phyloP scores from a whole-genome alignment of 2,113 vertebrate species.

The Zosterops japonicus region DNA sequence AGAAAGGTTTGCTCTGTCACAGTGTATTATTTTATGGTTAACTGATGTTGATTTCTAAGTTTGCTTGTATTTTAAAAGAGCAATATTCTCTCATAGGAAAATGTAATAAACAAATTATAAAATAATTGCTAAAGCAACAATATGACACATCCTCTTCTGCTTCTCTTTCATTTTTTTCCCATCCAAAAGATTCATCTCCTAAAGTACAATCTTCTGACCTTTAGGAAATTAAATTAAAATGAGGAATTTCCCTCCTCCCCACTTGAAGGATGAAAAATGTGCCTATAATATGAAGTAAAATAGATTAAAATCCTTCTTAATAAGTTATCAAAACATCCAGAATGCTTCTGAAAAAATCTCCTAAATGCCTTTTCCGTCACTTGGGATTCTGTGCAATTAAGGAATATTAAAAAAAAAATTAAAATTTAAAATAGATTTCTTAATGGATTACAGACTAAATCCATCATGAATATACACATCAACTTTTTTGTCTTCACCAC shows the following conservation, averaged over 20 bases:
- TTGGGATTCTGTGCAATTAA: neutral
- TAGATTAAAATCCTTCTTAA: constrained; percentile 3
- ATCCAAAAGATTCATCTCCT: neutral
- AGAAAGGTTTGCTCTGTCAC: neutral
- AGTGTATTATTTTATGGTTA: neutral
- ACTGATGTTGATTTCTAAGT: neutral
- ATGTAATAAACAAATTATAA: neutral
- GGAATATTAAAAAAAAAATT: neutral
- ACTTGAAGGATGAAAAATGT: neutral
- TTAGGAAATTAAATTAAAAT: constrained; percentile 32
- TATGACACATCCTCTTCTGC: neutral
- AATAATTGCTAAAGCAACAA: neutral
- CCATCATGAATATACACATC: constrained; percentile 24
- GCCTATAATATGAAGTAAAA: neutral
- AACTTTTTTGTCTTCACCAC: constrained; percentile 18
- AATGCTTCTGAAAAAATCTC: neutral
- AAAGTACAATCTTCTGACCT: constrained; percentile 19
- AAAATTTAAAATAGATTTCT: neutral
- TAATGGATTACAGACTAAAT: neutral
- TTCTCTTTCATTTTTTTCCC: neutral
- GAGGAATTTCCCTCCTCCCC: neutral
- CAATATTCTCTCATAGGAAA: neutral
- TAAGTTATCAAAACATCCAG: constrained; percentile 2
- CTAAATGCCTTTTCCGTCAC: neutral
- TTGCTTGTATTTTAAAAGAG: neutral